A percentile compares a stretch with the other conserved stretches of the same genome.
phyloP scores from a whole-genome alignment of 2,113 vertebrate genomes.

The Actenoides lindsayi region DNA sequence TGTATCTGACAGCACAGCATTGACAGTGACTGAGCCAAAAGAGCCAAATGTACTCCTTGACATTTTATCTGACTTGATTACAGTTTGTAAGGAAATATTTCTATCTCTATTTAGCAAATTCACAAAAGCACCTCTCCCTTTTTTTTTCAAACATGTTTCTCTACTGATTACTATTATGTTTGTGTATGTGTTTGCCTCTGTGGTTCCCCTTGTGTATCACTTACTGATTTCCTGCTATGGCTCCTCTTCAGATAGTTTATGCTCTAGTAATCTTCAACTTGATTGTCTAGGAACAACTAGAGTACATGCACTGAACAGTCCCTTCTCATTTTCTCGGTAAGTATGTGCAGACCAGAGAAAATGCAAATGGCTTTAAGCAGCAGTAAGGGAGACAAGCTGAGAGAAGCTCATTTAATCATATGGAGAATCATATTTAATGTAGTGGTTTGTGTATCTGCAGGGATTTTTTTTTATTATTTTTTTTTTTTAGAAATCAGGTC shows the following conservation, averaged over 20 bases:
- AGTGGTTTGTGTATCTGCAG: neutral
- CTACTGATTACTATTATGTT: neutral
- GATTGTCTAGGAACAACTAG: neutral
- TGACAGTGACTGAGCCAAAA: neutral
- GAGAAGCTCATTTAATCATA: neutral
- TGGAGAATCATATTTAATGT: neutral
- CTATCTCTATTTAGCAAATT: neutral
- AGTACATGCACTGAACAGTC: neutral
- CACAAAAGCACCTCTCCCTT: neutral
- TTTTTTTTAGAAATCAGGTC: neutral
- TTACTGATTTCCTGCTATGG: neutral
- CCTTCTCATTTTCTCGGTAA: neutral
- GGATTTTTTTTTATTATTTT: neutral
- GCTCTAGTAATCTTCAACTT: neutral
- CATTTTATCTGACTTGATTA: neutral
- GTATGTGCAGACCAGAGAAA: neutral
- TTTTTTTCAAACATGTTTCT: neutral
- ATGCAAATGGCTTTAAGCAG: neutral
- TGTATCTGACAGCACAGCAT: neutral
- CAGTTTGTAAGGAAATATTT: neutral
- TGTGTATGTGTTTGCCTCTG: neutral
- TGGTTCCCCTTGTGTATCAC: neutral
- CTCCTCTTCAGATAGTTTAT: neutral
- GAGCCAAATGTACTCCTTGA: neutral
- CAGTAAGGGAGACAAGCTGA: neutral